A percentile compares a stretch with the other conserved stretches of the same genome.
phyloP scores from a whole-genome alignment of 2,797 vertebrate species.

The Heliangelus exortis region DNA sequence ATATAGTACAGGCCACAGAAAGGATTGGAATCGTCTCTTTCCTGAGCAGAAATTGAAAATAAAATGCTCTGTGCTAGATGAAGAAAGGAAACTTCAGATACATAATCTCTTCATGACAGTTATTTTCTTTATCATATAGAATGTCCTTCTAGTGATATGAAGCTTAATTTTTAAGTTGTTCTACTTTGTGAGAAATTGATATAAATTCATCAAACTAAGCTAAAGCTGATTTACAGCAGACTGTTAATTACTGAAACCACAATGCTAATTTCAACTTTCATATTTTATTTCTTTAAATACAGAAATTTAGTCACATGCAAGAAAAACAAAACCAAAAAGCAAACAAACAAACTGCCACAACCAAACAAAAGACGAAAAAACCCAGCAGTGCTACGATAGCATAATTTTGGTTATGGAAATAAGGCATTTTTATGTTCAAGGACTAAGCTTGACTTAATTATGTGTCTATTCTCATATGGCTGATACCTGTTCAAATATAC shows the following conservation, averaged over 20 bases:
- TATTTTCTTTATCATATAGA: not conserved
- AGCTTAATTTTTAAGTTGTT: not conserved
- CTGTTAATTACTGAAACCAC: not conserved
- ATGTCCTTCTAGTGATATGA: not conserved
- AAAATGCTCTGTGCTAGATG: not conserved
- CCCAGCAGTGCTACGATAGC: not conserved
- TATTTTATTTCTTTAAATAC: not conserved
- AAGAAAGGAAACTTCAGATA: not conserved
- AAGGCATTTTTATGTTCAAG: constrained; percentile 19
- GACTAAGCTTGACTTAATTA: not conserved
- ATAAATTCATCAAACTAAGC: not conserved
- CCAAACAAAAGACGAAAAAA: not conserved
- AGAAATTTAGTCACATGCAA: not conserved
- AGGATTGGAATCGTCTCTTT: not conserved
- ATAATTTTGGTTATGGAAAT: not conserved
- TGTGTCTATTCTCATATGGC: not conserved
- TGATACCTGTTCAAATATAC: constrained; percentile 1
- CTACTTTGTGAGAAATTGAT: not conserved
- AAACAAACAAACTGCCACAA: not conserved
- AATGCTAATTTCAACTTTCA: not conserved
- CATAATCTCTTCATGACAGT: not conserved
- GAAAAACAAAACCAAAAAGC: not conserved
- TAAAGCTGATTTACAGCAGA: not conserved
- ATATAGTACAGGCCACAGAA: not conserved
- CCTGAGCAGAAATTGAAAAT: not conserved